Base-by-base conservation (phyloP, 1,140 invertebrate genomes). In the Scaptomyza pallida region DNA sequence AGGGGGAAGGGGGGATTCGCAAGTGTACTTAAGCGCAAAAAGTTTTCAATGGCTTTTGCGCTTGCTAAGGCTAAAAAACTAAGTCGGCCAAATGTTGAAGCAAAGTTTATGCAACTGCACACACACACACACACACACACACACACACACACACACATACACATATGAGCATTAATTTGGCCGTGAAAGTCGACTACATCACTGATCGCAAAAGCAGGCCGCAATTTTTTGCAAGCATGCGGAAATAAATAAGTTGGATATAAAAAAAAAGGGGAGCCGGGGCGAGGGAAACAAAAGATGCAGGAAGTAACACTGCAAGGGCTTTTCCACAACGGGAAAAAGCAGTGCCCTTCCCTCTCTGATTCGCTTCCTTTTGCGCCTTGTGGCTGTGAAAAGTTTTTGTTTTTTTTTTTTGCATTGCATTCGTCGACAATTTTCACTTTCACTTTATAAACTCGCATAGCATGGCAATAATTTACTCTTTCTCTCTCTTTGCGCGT, bases 1-100 rank as follows among this genome's bases (percentile, higher is more conserved):
- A 15, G 19, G 1, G 13, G 0, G 10, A 5, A 1, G 33, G 1
- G 35, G 40, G 13, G 4, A 56, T 45, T 56, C 60, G 68, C 64
- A 72, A 83, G 72, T 73, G 77, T 86, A 73, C 81, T 85, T 86
- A 80, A 76, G 69, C 79, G 81, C 81, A 73, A 74, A 86, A 85
- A 85, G 69, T 85, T 85, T 85, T 86, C 76, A 81, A 86, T 78
- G 73, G 76, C 75, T 85, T 85, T 80, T 67, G 73, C 80, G 64
- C 56, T 70, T 19, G 43, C 61, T 37, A n/a, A n/a, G 44, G 48
- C 51, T 41, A 62, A 52, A 43, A 64, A 69, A 73, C 48, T 63
- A 63, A 67, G 63, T 60, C 62, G 41, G 40, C 43, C 61, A 71
- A 71, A 71, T 71, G 56, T 60, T 72, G 50, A 41, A 59, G 64